Evolutionary conservation across 1,140 invertebrate genomes (phyloP).

Genomic region (Bombus cullumanus): DNA sequence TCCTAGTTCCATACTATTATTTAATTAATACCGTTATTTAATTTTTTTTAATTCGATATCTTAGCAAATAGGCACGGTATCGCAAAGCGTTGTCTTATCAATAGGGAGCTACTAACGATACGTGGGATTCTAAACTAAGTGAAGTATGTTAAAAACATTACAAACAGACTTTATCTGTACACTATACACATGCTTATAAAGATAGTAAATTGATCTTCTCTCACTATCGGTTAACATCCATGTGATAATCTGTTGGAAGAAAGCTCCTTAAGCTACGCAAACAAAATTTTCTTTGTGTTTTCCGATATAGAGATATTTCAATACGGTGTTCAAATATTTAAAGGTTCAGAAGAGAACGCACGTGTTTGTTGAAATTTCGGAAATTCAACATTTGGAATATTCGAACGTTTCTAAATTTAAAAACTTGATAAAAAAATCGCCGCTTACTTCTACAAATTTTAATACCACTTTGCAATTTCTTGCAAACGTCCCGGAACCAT

Average conservation of each 20-base stretch:
- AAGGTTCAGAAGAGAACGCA: accelerated
- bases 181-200: not conserved
- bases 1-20: not conserved
- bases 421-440: not conserved
- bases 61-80: not conserved
- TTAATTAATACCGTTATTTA: not conserved
- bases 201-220: not conserved
- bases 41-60: constrained; percentile 1
- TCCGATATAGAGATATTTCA: too few relatives aligned
- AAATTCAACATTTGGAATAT: too few relatives aligned
- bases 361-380: too few relatives aligned
- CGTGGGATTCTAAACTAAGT: not conserved
- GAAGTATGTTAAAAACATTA: not conserved
- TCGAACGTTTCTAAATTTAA: too few relatives aligned
- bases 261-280: not conserved
- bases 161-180: constrained; percentile 26
- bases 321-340: too few relatives aligned
- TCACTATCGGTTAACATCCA: not conserved
- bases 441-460: constrained; percentile 65
- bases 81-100: not conserved
- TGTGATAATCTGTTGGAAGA: not conserved
- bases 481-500: constrained; percentile 74
- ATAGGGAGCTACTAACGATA: not conserved
- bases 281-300: too few relatives aligned
- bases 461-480: constrained; percentile 65